Conservation (phyloP, 2,888 invertebrate genomes). For the Ligdia adustata region DNA sequence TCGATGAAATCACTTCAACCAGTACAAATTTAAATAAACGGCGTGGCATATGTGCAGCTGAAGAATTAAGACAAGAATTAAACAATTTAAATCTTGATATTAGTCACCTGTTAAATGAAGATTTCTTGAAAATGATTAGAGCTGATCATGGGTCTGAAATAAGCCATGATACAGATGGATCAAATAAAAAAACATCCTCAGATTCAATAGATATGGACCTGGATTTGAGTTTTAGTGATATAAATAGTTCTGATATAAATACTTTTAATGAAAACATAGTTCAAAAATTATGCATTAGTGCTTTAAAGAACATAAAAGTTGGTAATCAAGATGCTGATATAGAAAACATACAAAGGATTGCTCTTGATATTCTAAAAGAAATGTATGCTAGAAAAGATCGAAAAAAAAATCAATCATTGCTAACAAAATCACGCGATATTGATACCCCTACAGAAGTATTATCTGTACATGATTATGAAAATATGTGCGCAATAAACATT, state of each 20-base stretch:
- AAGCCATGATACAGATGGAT: conserved; percentile 76
- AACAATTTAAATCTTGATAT: conserved; percentile 63
- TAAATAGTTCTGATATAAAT: conserved; percentile 81
- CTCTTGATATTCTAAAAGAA: conserved; percentile 79
- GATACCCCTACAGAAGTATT: conserved; percentile 83
- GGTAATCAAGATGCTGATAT: conserved; percentile 82
- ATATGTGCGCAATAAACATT: conserved; percentile 86
- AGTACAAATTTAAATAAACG: conserved; percentile 79
- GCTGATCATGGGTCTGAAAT: conserved; percentile 68
- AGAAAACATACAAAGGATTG: conserved; percentile 81
- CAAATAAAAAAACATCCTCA: conserved; percentile 79
- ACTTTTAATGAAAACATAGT: conserved; percentile 83
- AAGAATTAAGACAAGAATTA: conserved; percentile 73
- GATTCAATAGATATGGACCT: conserved; percentile 82
- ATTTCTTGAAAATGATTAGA: conserved; percentile 69
- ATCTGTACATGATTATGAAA: conserved; percentile 87
- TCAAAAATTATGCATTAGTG: conserved; percentile 79
- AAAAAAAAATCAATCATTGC: conserved; percentile 65
- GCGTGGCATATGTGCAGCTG: conserved; percentile 83
- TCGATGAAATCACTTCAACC: conserved; percentile 73
- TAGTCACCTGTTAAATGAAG: conserved; percentile 62
- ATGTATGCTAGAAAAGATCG: conserved; percentile 80
- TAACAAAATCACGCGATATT: conserved; percentile 72
- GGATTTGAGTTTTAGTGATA: conserved; percentile 82
- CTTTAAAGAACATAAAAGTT: conserved; percentile 80